A percentile compares a stretch with the other conserved stretches of the same genome.
These are phyloP conservation scores for Caenorhabditis becei DNA, from an alignment of 2,888 invertebrate species.

Conservation along the genomic window DNA sequence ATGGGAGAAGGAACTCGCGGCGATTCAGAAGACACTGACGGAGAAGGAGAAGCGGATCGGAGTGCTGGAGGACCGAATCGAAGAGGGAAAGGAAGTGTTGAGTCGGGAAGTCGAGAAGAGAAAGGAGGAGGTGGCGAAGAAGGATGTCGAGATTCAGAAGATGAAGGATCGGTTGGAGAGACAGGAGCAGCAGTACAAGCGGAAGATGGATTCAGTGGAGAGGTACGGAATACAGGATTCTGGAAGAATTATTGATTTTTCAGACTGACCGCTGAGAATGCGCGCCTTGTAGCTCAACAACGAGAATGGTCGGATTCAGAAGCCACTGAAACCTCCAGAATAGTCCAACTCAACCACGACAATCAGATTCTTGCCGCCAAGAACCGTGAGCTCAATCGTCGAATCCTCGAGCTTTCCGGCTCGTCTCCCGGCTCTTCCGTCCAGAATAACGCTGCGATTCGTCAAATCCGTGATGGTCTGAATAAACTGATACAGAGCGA, in stretches of 20 bases:
- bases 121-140: background rate
- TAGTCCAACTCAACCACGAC: too few relatives aligned
- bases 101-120: background rate
- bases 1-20: background rate
- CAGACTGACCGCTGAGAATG: background rate
- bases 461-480: too few relatives aligned
- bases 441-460: too few relatives aligned
- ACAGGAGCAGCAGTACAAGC: background rate
- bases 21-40: too few relatives aligned
- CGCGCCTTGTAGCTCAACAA: background rate
- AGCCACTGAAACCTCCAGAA: background rate
- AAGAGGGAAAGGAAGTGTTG: background rate
- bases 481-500: too few relatives aligned
- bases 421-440: too few relatives aligned
- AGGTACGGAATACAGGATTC: too few relatives aligned
- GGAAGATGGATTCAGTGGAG: background rate
- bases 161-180: background rate
- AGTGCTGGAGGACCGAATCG: background rate
- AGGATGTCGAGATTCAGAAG: background rate
- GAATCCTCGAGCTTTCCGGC: too few relatives aligned
- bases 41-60: background rate
- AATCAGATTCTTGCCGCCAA: too few relatives aligned
- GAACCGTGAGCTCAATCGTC: too few relatives aligned
- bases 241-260: too few relatives aligned
- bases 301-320: background rate